A percentile compares a stretch with the other conserved stretches of the same genome.
These are phyloP conservation scores for Trachops cirrhosus DNA, from an alignment of 2,797 vertebrate species.

Conservation along the genomic window DNA sequence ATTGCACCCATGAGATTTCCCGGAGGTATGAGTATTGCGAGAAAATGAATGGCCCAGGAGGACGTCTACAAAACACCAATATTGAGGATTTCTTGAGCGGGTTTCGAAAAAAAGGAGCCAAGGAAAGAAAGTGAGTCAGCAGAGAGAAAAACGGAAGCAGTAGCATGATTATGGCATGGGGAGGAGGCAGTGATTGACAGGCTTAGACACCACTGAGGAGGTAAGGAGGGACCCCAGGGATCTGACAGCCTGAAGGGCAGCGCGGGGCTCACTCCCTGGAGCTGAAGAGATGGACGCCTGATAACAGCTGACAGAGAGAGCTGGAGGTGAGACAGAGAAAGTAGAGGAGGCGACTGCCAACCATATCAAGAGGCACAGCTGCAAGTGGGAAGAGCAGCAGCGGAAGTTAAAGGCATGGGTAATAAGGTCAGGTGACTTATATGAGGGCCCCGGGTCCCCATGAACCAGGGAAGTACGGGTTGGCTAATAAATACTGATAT, in stretches of 20 bases:
- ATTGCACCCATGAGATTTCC: neutral
- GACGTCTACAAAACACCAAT: neutral
- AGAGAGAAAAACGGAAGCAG: neutral
- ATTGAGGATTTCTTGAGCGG: neutral
- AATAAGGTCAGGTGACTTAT: neutral
- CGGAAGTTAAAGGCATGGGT: neutral
- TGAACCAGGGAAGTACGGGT: neutral
- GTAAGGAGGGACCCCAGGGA: neutral
- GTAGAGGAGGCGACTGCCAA: neutral
- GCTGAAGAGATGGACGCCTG: neutral
- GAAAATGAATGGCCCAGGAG: neutral
- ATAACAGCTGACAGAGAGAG: neutral
- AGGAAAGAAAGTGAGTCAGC: neutral
- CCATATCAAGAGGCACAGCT: neutral
- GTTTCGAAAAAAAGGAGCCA: neutral
- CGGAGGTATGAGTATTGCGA: no score
- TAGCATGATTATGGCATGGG: rapidly evolving
- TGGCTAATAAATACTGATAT: neutral
- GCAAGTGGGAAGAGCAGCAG: neutral
- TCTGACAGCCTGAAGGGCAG: neutral
- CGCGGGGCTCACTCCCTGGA: no score
- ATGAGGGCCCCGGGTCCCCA: neutral
- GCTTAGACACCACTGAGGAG: rapidly evolving
- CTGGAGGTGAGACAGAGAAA: neutral
- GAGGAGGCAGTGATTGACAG: neutral